Percentiles rank a stretch among this genome's conserved stretches.
Evolutionary conservation across 2,113 vertebrate species (phyloP).

Genomic region (Neopipo cinnamomea): DNA sequence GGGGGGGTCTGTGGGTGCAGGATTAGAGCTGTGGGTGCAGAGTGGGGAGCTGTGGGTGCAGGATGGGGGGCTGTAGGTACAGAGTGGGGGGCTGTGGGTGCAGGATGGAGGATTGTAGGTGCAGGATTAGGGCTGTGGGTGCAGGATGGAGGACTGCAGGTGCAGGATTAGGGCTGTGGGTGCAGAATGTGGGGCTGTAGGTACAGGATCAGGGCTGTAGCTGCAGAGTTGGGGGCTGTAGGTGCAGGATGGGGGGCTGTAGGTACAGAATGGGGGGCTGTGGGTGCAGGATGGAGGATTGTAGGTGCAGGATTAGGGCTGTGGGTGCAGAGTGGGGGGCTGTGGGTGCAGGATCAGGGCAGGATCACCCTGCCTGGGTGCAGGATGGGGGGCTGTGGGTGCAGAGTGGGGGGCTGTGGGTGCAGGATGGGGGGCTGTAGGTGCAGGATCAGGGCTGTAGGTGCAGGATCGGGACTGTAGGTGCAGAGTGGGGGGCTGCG

Average conservation of each 20-base stretch:
- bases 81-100: no score
- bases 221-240: no score
- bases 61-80: neutral
- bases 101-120: fast-evolving
- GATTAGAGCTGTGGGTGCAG: no score
- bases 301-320: neutral
- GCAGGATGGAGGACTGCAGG: neutral
- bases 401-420: neutral
- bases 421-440: neutral
- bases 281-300: neutral
- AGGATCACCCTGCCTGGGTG: no score
- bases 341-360: no score
- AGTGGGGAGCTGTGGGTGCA: neutral
- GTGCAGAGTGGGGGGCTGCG: fast-evolving
- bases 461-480: fast-evolving
- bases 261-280: neutral
- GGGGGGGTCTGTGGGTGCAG: no score
- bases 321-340: no score
- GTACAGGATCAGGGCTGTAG: no score
- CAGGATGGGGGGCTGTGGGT: neutral
- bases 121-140: neutral
- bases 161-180: no score
- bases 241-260: no score
- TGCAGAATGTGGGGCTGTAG: no score
- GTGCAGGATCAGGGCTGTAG: no score